Evolutionary conservation across 1,140 invertebrate genomes (phyloP), one percentile per base, ranked within the genome.

Genomic region (Aricia agestis): DNA sequence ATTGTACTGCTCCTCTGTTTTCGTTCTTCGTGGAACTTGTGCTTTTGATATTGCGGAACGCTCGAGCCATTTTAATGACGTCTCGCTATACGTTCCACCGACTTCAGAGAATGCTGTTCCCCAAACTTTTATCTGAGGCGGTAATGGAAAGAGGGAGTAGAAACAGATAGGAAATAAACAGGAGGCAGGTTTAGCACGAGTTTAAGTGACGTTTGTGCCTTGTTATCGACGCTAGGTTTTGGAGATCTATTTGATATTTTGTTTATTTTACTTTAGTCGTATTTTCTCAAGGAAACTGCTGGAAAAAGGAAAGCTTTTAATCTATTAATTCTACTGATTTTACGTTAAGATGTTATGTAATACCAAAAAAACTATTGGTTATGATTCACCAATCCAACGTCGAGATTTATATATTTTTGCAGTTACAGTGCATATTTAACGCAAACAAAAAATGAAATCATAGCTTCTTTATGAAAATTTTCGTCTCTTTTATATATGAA

Each of bases 1-100:
- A 85, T 84, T 79, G 82, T 81, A 79, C 76, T 79, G 72, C 75
- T 79, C 75, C 72, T 69, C 73, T 76, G 77, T 72, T 78, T 77
- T 19, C 69, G 75, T 79, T 76, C 72, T 71, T 74, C 63, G 69
- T 58, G 72, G 68, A 84, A 79, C 76, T 80, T 78, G 76, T 70
- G 70, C 74, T 78, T 80, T 68, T 78, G 73, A 69, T 71, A 77
- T 80, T 76, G 72, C 76, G 65, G 72, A 76, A 76, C 82, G 79
- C 75, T 81, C 80, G 73, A 74, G 76, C 75, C 72, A 76, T 76
- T 82, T 76, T 75, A 81, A 81, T 82, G 73, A 76, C 71, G 72
- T 68, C 61, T 65, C 75, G 76, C 69, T 78, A 76, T 72, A 73
- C 61, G 72, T 59, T 61, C 67, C 41, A 52, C 17, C 32, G 70